A percentile compares a stretch with the other conserved stretches of the same genome.
phyloP scores from a whole-genome alignment of 2,888 invertebrate genomes.

The Hartigia nigra region DNA sequence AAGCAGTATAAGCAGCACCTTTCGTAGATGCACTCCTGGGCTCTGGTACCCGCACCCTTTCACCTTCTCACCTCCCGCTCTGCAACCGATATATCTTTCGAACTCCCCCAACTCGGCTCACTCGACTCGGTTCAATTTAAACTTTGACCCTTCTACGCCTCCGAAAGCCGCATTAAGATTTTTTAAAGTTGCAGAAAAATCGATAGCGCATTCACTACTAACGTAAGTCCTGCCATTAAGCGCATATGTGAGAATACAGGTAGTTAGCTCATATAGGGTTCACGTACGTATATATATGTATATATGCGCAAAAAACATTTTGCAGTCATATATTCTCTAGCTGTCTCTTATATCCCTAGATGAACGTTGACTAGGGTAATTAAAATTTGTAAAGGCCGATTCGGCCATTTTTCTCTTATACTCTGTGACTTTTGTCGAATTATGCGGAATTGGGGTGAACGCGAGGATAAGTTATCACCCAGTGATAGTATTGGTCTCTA shows the following conservation, averaged over 20 bases:
- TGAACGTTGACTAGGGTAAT: neutral
- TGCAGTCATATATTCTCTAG: neutral
- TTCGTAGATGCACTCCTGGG: conserved; percentile 12
- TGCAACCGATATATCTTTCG: conserved; percentile 34
- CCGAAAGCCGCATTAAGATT: conserved; percentile 63
- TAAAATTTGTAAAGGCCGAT: neutral
- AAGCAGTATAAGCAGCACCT: conserved; percentile 14
- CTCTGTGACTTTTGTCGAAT: neutral
- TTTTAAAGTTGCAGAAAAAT: conserved; percentile 60
- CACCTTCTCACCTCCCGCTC: conserved; percentile 11
- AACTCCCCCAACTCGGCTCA: conserved; percentile 29
- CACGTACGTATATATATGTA: neutral
- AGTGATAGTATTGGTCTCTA: neutral
- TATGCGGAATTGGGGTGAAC: neutral
- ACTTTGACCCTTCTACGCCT: conserved; percentile 50
- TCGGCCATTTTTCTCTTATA: neutral
- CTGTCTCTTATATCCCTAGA: neutral
- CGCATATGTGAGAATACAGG: conserved; percentile 1
- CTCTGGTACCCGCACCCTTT: conserved; percentile 8
- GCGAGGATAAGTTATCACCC: neutral
- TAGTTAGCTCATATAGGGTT: neutral
- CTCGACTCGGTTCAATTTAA: conserved; percentile 57
- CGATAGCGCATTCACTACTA: conserved; percentile 34
- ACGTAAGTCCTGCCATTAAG: neutral
- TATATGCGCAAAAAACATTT: neutral